phyloP scores from a whole-genome alignment of 1,140 invertebrate genomes.

The Bombus haemorrhoidalis region DNA sequence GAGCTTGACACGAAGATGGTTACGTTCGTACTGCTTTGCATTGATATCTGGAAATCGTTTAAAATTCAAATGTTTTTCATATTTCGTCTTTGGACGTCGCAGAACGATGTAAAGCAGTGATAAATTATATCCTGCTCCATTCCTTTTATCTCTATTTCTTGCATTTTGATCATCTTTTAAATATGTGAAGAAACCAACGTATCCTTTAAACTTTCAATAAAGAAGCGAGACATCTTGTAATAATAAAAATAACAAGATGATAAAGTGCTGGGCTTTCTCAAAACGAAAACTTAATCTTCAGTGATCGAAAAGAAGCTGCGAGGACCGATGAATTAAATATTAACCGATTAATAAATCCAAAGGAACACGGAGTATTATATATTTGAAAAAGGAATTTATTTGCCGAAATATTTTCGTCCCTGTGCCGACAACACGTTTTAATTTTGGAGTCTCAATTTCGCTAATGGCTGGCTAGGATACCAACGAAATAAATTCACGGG shows the following conservation, averaged over 20 bases:
- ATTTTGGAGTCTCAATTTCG: conserved; percentile 10
- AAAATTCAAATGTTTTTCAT: not conserved
- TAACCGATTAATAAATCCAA: not conserved
- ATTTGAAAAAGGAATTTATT: not conserved
- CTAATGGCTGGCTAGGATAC: conserved; percentile 12
- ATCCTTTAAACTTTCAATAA: not conserved
- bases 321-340: not conserved
- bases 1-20: not conserved
- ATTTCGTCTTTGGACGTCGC: no score
- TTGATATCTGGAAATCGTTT: not conserved
- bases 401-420: not conserved
- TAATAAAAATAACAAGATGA: not conserved
- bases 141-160: no score
- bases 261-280: not conserved
- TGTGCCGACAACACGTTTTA: not conserved
- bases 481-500: conserved; percentile 24
- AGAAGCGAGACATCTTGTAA: not conserved
- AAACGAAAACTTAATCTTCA: not conserved
- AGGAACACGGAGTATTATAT: not conserved
- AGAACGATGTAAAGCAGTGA: no score
- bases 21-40: not conserved
- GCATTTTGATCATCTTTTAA: no score
- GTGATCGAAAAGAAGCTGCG: not conserved
- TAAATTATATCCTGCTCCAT: no score
- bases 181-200: no score